Evolutionary conservation across 2,888 invertebrate genomes (phyloP).

Genomic region (Helleia helle): DNA sequence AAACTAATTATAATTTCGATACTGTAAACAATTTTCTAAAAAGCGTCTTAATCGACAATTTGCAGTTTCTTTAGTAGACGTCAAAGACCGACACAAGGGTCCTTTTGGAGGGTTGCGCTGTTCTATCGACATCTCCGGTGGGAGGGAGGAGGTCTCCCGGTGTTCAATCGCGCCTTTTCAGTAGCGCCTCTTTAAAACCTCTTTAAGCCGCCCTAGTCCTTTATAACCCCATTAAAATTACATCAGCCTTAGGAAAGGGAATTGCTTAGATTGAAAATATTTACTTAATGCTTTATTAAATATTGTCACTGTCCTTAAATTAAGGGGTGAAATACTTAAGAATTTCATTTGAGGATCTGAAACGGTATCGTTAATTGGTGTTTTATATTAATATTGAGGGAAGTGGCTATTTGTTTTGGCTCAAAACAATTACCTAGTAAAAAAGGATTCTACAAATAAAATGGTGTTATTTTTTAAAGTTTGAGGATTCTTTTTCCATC

Average conservation of each 20-base stretch:
- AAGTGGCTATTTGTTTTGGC: too few species aligned
- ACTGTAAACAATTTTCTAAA: too few species aligned
- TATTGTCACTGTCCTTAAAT: not conserved
- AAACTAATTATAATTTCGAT: too few species aligned
- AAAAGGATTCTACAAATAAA: too few species aligned
- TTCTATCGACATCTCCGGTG: conserved; percentile 10
- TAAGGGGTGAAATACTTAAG: too few species aligned
- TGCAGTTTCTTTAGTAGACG: not conserved
- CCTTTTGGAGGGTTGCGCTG: not conserved
- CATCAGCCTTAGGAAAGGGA: not conserved
- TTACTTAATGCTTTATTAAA: not conserved
- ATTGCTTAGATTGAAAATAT: not conserved
- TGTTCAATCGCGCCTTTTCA: not conserved
- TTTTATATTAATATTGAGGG: too few species aligned
- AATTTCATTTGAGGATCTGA: too few species aligned
- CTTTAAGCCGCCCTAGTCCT: not conserved
- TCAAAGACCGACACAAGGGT: not conserved
- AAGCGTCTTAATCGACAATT: not conserved
- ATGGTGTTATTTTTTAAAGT: too few species aligned
- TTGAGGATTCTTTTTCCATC: too few species aligned
- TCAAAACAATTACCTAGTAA: too few species aligned
- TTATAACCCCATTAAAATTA: conserved; percentile 8
- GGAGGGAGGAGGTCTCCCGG: too few species aligned
- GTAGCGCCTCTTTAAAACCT: not conserved
- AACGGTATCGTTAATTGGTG: too few species aligned